phyloP scores from a whole-genome alignment of 2,113 vertebrate genomes.

The Vidua chalybeata region DNA sequence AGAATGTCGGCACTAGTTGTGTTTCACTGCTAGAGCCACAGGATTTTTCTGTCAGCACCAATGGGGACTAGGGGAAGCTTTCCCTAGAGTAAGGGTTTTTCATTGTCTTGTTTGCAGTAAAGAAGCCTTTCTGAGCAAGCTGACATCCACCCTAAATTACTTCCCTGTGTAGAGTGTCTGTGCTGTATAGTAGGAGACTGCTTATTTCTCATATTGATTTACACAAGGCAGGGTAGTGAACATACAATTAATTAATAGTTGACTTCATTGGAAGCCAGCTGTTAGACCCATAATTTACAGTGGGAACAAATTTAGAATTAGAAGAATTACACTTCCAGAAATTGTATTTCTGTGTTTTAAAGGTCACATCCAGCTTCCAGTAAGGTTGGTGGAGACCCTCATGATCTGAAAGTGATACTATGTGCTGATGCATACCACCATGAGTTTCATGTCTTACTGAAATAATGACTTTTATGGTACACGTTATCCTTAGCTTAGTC shows the following conservation, averaged over 20 bases:
- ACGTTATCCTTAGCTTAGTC: neutral
- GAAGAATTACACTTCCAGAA: conserved; percentile 68
- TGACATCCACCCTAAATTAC: conserved; percentile 77
- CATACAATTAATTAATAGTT: conserved; percentile 85
- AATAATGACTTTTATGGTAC: neutral
- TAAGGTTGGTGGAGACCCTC: conserved; percentile 30
- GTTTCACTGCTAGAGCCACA: neutral
- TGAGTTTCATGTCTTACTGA: neutral
- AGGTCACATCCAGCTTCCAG: conserved; percentile 64
- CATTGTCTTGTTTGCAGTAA: conserved; percentile 47
- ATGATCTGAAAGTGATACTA: conserved; percentile 17
- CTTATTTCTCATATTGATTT: conserved; percentile 81
- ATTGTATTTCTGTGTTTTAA: conserved; percentile 74
- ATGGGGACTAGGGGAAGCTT: neutral
- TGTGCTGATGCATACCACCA: neutral
- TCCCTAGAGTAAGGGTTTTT: neutral
- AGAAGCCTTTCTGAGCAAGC: conserved; percentile 56
- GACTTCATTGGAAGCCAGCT: conserved; percentile 81
- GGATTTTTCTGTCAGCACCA: neutral
- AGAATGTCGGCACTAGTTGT: neutral
- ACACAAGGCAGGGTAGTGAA: conserved; percentile 72
- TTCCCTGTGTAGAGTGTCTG: conserved; percentile 57
- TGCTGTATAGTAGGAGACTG: conserved; percentile 58
- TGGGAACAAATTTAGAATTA: conserved; percentile 54
- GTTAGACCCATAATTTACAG: conserved; percentile 80